Base-by-base conservation (phyloP, 2,888 invertebrate species). In the Synanthedon andrenaeformis region DNA sequence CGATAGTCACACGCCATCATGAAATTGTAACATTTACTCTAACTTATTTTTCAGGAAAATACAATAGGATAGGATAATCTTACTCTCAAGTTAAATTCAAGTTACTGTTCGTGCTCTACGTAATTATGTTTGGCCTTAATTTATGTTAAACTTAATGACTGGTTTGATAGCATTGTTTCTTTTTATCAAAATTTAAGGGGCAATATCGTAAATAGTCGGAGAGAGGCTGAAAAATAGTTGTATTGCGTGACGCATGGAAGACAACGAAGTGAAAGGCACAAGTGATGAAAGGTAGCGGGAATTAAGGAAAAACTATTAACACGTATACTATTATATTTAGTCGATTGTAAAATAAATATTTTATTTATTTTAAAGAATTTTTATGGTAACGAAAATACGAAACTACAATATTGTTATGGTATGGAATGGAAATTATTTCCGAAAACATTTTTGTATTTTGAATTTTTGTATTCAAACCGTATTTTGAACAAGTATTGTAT, bases 191-290 rank as follows among this genome's bases (percentile, higher is more conserved):
- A 67, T 72, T 73, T 71, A 71, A 74, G 64, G 64, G 63, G 54
- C 54, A 57, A 61, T 59, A 58, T 65, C 68, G 68, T 68, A 67
- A 72, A 69, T 64, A 59, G 66, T 58, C 60, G 62, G 63, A 57
- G 65, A 69, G 69, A 70, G 61, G 61, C 62, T 74, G 71, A 81
- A 77, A 78, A 79, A 79, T 79, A 63, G 76, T 68, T 59, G 64
- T 55, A 65, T 80, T 72, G 80, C 80, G 79, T 81, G 79, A 62
- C 59, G 55, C 54, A 58, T 56, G 48, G 59, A 55, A 61, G 58
- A 58, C 56, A 48, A 14, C 52, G 55, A 35, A 50, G 17, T 3
- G 52, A 19, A 23, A 0, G 66, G 70, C 42, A 23, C 62, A 67
- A 70, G 64, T 10, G 49, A 51, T 42, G 51, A 51, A 52, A 19